Evolutionary conservation across 2,888 invertebrate genomes (phyloP).

Genomic region (Hydrotaea diabolus): DNA sequence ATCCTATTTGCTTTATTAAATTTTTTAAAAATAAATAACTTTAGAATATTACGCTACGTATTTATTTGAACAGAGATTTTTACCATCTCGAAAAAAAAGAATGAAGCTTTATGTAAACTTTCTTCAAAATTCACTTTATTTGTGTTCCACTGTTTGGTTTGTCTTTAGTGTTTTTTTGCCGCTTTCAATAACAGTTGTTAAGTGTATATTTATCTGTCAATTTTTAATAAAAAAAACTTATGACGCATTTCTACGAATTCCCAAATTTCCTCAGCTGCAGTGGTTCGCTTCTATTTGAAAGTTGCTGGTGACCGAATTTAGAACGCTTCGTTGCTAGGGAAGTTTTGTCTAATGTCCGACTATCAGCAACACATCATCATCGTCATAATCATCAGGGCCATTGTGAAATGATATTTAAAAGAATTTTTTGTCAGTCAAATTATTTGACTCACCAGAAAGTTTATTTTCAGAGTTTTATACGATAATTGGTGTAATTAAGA

Average conservation of each 20-base stretch:
- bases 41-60: too few species aligned
- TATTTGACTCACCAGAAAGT: constrained; percentile 37
- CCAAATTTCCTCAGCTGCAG: constrained; percentile 30
- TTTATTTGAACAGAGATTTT: too few species aligned
- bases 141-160: neutral
- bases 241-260: constrained; percentile 68
- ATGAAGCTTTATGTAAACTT: too few species aligned
- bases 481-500: constrained; percentile 53
- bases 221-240: constrained; percentile 67
- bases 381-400: neutral
- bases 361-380: constrained; percentile 15
- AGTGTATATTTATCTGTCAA: constrained; percentile 58
- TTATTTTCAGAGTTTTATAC: neutral
- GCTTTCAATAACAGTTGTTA: constrained; percentile 37
- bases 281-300: neutral
- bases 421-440: constrained; percentile 38
- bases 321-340: constrained; percentile 50
- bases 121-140: neutral
- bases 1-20: too few species aligned
- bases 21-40: too few species aligned
- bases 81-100: too few species aligned
- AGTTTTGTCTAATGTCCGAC: constrained; percentile 7
- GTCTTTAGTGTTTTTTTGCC: constrained; percentile 43
- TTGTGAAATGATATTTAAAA: constrained; percentile 26
- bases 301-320: constrained; percentile 51